phyloP scores from a whole-genome alignment of 2,888 invertebrate species.

The Euplexia lucipara region DNA sequence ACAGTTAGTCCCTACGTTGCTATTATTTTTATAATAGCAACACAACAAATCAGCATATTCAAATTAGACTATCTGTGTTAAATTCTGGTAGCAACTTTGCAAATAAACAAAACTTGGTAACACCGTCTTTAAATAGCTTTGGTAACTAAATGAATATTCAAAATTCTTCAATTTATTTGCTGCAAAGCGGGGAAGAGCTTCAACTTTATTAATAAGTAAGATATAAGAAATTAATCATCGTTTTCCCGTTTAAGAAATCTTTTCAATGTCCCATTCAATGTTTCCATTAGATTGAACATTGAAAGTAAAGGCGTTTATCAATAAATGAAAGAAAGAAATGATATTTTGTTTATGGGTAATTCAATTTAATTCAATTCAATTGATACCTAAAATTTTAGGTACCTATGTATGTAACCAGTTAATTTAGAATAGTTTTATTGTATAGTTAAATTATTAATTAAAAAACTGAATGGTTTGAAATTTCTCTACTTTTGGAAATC shows the following conservation, averaged over 20 bases:
- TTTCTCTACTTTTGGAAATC: too few species aligned
- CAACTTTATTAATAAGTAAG: constrained; percentile 36
- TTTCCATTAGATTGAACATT: neutral
- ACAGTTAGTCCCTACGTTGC: neutral
- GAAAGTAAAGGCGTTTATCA: neutral
- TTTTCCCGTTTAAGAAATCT: constrained; percentile 5
- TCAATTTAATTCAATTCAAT: too few species aligned
- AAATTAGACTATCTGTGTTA: neutral
- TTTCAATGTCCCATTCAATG: neutral
- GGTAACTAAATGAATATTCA: constrained; percentile 49
- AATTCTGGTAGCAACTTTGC: constrained; percentile 17
- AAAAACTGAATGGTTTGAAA: too few species aligned
- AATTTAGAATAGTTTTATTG: too few species aligned
- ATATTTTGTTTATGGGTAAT: too few species aligned
- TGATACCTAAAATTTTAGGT: too few species aligned
- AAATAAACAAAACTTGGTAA: constrained; percentile 45
- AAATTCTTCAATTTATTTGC: constrained; percentile 42
- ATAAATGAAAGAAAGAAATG: too few species aligned
- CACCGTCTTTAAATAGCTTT: constrained; percentile 35
- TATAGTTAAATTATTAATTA: too few species aligned
- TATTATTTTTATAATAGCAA: neutral
- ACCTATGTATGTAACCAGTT: too few species aligned
- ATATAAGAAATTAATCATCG: constrained; percentile 22
- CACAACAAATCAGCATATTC: neutral
- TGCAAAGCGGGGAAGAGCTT: constrained; percentile 2